phyloP scores from a whole-genome alignment of 2,113 vertebrate species.

The Hypocryptadius cinnamomeus region DNA sequence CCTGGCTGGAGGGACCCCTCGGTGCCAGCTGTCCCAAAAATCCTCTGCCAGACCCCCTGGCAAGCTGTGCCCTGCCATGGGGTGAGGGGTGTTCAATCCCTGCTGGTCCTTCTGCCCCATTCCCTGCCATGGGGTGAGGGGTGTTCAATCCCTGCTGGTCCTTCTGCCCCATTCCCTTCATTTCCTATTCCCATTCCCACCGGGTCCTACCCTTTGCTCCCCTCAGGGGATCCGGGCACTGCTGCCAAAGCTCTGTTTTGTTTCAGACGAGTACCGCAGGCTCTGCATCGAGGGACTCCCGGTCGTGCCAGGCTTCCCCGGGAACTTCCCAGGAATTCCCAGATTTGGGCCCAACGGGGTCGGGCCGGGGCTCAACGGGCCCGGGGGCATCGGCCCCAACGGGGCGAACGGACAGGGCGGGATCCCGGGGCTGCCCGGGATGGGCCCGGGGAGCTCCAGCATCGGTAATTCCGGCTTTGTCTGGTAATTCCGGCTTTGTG shows the following conservation, averaged over 20 bases:
- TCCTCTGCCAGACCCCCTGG: background rate
- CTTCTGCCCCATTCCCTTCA: background rate
- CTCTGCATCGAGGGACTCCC: slow-evolving; percentile 83
- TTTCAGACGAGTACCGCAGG: slow-evolving; percentile 81
- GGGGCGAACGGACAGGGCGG: slow-evolving; percentile 65
- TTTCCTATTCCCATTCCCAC: background rate
- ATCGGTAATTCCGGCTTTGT: slow-evolving; percentile 61
- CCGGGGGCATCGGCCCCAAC: slow-evolving; percentile 54
- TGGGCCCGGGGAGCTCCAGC: slow-evolving; percentile 59
- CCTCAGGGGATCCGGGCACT: background rate
- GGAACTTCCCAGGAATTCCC: slow-evolving; percentile 47
- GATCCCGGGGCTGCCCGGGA: slow-evolving; percentile 65
- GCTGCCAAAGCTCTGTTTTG: background rate
- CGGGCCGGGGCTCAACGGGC: slow-evolving; percentile 63
- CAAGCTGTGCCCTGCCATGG: background rate
- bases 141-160: too few relatives aligned
- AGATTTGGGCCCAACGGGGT: slow-evolving; percentile 40
- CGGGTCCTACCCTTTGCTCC: background rate
- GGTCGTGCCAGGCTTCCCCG: slow-evolving; percentile 51
- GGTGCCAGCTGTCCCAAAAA: background rate
- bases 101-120: too few relatives aligned
- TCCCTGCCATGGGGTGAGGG: too few relatives aligned
- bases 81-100: too few relatives aligned
- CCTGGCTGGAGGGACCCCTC: background rate
- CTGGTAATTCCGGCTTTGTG: too few relatives aligned